Base-by-base conservation (phyloP, 2,113 vertebrate species). In the Sigmodon hispidus region DNA sequence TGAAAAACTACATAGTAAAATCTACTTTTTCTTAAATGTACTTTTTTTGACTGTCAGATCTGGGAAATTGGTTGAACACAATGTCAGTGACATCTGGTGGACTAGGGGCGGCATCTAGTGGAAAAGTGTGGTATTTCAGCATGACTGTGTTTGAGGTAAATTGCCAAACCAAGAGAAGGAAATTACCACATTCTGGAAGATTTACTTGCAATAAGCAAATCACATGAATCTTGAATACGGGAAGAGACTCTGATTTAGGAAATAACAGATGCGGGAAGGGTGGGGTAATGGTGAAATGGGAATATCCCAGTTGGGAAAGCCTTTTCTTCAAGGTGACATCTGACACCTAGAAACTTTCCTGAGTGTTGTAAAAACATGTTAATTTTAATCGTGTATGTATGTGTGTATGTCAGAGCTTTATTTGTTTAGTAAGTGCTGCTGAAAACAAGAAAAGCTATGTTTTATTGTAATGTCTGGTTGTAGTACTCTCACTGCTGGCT, bases 41-140 rank as follows among this genome's bases (percentile, higher is more conserved):
- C 81, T 81, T 79, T 96, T 65, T n/a, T 36, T 77, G 88, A 87
- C 10, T 45, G 63, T 81, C 5, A 52, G 29, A 22, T 69, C 43
- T 65, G 0, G 34, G 76, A 94, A 75, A 73, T 91, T 19, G 50
- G 67, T 48, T n/a, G 45, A 52, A 36, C 72, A 31, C 36, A 59
- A 4, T n/a, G 84, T 72, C 22, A 29, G 67, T 75, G 77, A 43
- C 52, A n/a, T 48, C 80, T 96, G 55, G 93, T 29, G 80, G 76
- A 86, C 70, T 75, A 72, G 89, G 80, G 97, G 15, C 97, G 97
- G 15, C 97, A 96, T 87, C 97, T 98, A 95, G 96, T 96, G 97
- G 97, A 3, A 43, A 85, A 61, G 55, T n/a, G 45, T 4, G 61
- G 93, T 72, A 96, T 81, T 96, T 90, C 95, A 95, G 34, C 36